Conservation (phyloP, 2,113 vertebrate genomes). For the Macquaria australasica region DNA sequence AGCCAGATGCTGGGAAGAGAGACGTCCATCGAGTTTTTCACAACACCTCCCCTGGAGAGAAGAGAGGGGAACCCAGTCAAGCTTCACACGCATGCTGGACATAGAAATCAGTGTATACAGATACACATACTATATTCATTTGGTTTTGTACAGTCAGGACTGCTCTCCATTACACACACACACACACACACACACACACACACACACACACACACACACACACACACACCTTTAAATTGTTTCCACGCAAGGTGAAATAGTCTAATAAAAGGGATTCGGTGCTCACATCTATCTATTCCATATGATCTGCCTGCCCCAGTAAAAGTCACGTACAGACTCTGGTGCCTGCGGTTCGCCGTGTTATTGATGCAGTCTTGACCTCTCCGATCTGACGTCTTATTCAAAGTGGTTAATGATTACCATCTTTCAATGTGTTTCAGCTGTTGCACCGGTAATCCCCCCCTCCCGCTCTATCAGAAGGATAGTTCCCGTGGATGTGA, state of each 20-base stretch:
- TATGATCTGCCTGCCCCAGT: constrained; percentile 76
- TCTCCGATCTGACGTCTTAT: constrained; percentile 77
- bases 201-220: constrained; percentile 6
- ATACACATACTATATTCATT: constrained; percentile 34
- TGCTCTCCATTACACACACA: constrained; percentile 17
- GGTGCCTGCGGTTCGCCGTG: constrained; percentile 53
- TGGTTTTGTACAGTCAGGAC: constrained; percentile 38
- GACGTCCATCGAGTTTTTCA: constrained; percentile 71
- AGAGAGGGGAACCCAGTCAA: constrained; percentile 36
- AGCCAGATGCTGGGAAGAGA: constrained; percentile 82
- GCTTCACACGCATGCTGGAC: constrained; percentile 66
- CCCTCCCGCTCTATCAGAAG: neutral
- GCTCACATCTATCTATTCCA: constrained; percentile 85
- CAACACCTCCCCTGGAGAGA: constrained; percentile 69
- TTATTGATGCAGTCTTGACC: constrained; percentile 73
- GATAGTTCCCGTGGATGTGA: constrained; percentile 42
- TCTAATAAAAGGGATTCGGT: constrained; percentile 72
- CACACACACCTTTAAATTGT: no score
- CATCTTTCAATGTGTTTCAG: constrained; percentile 70
- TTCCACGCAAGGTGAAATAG: constrained; percentile 66
- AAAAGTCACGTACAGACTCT: constrained; percentile 73
- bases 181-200: neutral
- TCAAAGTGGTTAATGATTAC: constrained; percentile 78
- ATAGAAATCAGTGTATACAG: constrained; percentile 22
- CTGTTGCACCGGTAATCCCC: constrained; percentile 56